Base-by-base conservation (phyloP, 2,888 invertebrate species). In the Melinopterus prodromus region DNA sequence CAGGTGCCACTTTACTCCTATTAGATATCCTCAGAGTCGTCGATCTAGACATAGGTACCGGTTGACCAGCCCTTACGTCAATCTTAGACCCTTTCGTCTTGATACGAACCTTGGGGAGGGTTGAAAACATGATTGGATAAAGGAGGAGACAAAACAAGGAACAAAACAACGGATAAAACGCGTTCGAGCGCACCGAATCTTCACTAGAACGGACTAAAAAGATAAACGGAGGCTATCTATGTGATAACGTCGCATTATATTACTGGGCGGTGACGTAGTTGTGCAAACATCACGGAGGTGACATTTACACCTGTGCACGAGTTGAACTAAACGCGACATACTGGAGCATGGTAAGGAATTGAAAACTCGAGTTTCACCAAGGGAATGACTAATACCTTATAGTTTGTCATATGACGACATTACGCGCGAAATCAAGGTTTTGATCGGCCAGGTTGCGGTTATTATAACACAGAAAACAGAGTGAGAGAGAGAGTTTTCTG, bases 1-100 rank as follows among this genome's bases (percentile, higher is more conserved):
- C 82, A 70, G 91, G 89, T 70, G 89, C 90, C 83, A 89, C 90
- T 69, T 77, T 85, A 90, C 90, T 81, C 90, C 90, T n/a, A 90
- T 88, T 81, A 89, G 80, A 84, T 37, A 85, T 74, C 26, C 80
- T 84, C 36, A 84, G 69, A 77, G 82, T 84, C n/a, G 85, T 84
- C 71, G 84, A 82, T 80, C 84, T 86, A 71, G 84, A 82, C 71
- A 85, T 84, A 77, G 85, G 77, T 70, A 79, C 70, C 81, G 82
- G 70, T 16, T 80, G 80, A 26, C 82, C 81, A 15, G 83, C 76
- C 77, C 77, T 80, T 38, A 84, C 86, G 78, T 86, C 85, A 37
- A 89, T 84, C 81, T 84, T 86, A 75, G 84, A 85, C 70, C 86
- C 86, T 53, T 86, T 86, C 37, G 86, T 85, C 83, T 87, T 88